Conservation (phyloP, 2,888 invertebrate genomes). For the Nebria salina region DNA sequence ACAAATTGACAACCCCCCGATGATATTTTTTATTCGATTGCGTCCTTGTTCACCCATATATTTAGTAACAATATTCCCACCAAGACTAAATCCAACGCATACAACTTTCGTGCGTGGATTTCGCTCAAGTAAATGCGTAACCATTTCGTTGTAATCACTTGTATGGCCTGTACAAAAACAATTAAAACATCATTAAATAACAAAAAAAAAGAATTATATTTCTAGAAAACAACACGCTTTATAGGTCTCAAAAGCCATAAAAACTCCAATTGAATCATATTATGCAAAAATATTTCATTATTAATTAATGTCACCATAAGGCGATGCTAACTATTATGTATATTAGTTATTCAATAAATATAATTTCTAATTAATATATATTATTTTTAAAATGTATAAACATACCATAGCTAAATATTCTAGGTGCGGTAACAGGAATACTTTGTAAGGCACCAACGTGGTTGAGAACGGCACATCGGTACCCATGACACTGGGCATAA, state of each 20-base stretch:
- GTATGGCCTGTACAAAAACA: slow-evolving; percentile 76
- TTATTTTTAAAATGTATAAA: not conserved
- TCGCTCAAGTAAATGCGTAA: slow-evolving; percentile 75
- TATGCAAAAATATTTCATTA: not conserved
- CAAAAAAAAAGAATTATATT: not conserved
- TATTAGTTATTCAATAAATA: not conserved
- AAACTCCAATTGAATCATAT: no score
- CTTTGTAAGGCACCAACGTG: slow-evolving; percentile 90
- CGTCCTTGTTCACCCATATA: slow-evolving; percentile 83
- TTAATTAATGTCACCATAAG: no score
- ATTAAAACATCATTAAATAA: not conserved
- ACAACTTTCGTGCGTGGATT: slow-evolving; percentile 82
- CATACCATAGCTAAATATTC: slow-evolving; percentile 94
- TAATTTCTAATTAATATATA: not conserved
- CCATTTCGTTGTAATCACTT: slow-evolving; percentile 87
- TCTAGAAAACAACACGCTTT: not conserved
- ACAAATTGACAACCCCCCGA: slow-evolving; percentile 92
- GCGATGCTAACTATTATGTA: no score
- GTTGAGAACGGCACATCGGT: slow-evolving; percentile 91
- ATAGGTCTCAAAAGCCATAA: no score
- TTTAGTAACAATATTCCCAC: slow-evolving; percentile 92
- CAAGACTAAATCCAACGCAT: slow-evolving; percentile 92
- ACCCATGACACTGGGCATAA: slow-evolving; percentile 90
- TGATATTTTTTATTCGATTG: slow-evolving; percentile 73
- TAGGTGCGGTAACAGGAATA: slow-evolving; percentile 84